Evolutionary conservation across 2,888 invertebrate species (phyloP), one percentile per base, ranked within the genome.

Genomic region (Spilosoma lubricipeda): DNA sequence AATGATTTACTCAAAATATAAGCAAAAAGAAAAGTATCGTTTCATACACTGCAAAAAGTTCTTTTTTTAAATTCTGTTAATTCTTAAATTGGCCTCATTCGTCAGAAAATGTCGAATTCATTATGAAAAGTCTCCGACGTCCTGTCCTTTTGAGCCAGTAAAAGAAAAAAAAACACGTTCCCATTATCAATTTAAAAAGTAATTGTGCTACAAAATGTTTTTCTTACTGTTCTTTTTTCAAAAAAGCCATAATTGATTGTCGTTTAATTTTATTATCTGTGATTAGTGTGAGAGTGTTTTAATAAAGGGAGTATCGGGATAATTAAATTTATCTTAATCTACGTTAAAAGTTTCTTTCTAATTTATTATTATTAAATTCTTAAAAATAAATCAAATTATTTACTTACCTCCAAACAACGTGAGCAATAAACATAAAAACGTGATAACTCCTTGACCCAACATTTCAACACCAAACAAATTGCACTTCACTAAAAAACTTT

Each of bases 321-420:
- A 75, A 83, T 82, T 76, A 72, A 75, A 80, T 79, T 75, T 79
- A 73, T 71, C 30, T 71, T 66, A 23, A n/a, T 27, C 27, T 36
- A 5, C 27, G n/a, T 5, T 9, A 39, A 42, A 70, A 70, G 30
- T 23, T 4, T n/a, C 5, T 23, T 27, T 36, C 69, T 36, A n/a
- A 56, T 39, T 18, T 33, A 18, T n/a, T n/a, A 39, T 70, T 70
- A 70, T 20, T 1, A 5, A 71, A 64, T 67, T 70, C 74, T 75
- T 67, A 71, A 67, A 81, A 76, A 78, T 74, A 65, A 68, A 39
- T 9, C 42, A 68, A 48, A 73, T 7, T 72, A 72, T 45, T 63
- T 59, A 90, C 94, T 92, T 86, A 95, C 94, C 94, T 85, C 93
- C 91, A 74, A 93, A 91, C 77, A 92, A 83, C 85, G 91, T 89